Evolutionary conservation across 2,797 vertebrate genomes (phyloP).

Genomic region (Gymnoscopelus microlampas): DNA sequence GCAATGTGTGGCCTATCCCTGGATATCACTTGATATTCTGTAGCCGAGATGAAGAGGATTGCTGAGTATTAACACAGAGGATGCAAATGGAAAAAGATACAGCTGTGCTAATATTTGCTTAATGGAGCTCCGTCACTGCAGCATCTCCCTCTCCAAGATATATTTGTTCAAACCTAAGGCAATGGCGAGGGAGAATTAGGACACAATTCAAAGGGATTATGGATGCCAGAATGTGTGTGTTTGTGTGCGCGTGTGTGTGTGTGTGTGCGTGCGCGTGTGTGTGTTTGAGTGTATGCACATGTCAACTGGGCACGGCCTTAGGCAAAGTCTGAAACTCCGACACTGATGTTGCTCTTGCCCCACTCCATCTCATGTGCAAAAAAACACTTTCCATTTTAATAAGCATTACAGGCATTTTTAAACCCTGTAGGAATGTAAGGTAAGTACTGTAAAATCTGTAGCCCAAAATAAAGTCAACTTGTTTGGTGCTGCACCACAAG

Average conservation of each 20-base stretch:
- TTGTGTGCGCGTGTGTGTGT: constrained; percentile 11
- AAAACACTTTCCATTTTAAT: constrained; percentile 52
- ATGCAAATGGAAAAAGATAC: constrained; percentile 41
- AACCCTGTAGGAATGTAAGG: constrained; percentile 41
- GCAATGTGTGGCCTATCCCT: too few species aligned
- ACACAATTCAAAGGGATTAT: constrained; percentile 71
- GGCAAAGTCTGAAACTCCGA: constrained; percentile 40
- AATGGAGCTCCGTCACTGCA: constrained; percentile 57
- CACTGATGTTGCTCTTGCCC: constrained; percentile 61
- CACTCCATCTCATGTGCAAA: constrained; percentile 58
- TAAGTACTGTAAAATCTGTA: constrained; percentile 25
- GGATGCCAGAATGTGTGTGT: constrained; percentile 14
- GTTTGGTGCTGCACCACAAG: constrained; percentile 11
- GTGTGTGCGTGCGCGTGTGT: constrained; percentile 13
- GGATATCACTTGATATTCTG: too few species aligned
- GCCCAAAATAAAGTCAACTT: neutral
- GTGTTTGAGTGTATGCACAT: constrained; percentile 16
- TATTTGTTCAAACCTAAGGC: constrained; percentile 61
- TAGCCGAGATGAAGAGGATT: constrained; percentile 41
- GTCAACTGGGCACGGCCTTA: constrained; percentile 64
- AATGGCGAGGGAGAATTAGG: constrained; percentile 62
- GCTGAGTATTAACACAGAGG: constrained; percentile 44
- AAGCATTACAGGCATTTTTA: constrained; percentile 48
- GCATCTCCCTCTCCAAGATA: constrained; percentile 54
- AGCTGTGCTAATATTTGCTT: constrained; percentile 56